Conservation (phyloP, 2,113 vertebrate species). For the Tachysurus vachellii region DNA sequence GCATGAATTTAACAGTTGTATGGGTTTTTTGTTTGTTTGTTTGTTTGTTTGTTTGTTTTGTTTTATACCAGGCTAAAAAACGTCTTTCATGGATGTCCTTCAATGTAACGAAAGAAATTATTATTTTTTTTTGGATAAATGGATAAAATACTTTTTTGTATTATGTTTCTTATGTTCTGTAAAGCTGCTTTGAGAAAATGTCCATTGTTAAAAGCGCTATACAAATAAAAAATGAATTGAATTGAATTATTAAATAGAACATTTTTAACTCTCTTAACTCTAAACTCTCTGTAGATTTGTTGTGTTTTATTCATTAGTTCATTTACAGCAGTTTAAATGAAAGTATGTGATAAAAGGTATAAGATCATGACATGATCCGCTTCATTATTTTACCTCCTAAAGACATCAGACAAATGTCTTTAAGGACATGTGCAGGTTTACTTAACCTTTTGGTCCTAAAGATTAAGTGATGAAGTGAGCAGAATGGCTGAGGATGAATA, state of each 20-base stretch:
- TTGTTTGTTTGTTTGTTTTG: background rate
- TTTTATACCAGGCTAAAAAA: background rate
- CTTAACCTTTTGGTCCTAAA: background rate
- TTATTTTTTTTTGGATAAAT: background rate
- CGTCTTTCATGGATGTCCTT: background rate
- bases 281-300: background rate
- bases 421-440: background rate
- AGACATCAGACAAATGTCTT: background rate
- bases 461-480: background rate
- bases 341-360: too few species aligned
- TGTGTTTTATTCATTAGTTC: background rate
- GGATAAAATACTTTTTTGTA: background rate
- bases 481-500: background rate
- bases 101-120: background rate
- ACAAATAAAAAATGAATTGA: too few species aligned
- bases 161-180: too few species aligned
- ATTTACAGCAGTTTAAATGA: background rate
- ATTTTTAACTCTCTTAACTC: too few species aligned
- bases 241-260: too few species aligned
- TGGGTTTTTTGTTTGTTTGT: background rate
- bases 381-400: background rate
- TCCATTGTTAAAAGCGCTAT: too few species aligned
- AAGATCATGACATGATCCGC: too few species aligned
- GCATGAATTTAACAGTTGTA: background rate
- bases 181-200: background rate